Evolutionary conservation across 1,140 invertebrate genomes (phyloP).

Genomic region (Zeugodacus cucurbitae): DNA sequence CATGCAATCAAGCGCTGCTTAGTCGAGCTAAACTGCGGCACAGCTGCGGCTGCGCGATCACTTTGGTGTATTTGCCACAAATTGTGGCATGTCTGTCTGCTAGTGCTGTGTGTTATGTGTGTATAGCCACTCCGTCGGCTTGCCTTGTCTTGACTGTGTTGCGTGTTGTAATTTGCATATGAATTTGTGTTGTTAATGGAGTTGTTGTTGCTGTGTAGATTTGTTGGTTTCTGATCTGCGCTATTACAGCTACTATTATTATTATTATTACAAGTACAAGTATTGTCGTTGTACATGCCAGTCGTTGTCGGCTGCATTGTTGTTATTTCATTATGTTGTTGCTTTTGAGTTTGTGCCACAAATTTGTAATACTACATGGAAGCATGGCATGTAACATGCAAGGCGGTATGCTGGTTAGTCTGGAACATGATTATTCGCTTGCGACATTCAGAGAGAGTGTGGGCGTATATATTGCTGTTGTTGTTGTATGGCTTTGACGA

Average conservation of each 20-base stretch:
- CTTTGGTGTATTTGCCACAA: background rate
- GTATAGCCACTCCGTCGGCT: background rate
- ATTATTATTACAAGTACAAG: slow-evolving; percentile 37
- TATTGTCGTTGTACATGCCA: slow-evolving; percentile 27
- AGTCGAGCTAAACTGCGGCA: slow-evolving; percentile 6
- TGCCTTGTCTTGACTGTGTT: background rate
- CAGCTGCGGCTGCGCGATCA: background rate
- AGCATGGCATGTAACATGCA: slow-evolving; percentile 2
- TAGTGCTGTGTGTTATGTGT: background rate
- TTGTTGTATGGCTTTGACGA: background rate
- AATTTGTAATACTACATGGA: slow-evolving; percentile 12
- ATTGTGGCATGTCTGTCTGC: background rate
- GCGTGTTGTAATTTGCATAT: slow-evolving; percentile 43
- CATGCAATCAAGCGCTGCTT: slow-evolving; percentile 33
- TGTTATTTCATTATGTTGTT: background rate
- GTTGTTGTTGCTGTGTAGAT: slow-evolving; percentile 1
- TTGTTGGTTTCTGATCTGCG: background rate
- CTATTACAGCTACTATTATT: slow-evolving; percentile 37
- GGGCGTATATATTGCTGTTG: background rate
- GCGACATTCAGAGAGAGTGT: background rate
- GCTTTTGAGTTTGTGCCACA: background rate
- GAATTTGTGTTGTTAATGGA: slow-evolving; percentile 45
- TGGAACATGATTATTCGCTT: background rate
- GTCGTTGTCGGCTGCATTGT: background rate
- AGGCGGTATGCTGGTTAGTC: no score